These are phyloP conservation scores for Oncorhynchus tshawytscha DNA, from an alignment of 2,113 vertebrate species.

Conservation along the genomic window DNA sequence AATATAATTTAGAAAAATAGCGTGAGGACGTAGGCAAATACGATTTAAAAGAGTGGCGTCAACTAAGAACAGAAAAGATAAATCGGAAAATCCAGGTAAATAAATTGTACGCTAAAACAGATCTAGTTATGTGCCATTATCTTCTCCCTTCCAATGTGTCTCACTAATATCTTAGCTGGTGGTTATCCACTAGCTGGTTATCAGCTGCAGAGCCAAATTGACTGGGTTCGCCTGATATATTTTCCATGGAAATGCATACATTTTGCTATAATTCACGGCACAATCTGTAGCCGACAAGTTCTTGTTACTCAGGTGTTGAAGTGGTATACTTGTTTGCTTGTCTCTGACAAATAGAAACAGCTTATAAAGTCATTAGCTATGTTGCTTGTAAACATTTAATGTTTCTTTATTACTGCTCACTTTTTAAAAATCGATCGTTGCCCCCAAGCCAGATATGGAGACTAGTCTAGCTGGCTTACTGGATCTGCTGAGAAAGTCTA, in stretches of 20 bases:
- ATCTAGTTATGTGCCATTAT: slow-evolving; percentile 21
- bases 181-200: slow-evolving; percentile 17
- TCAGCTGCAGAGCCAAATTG: slow-evolving; percentile 1
- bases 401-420: neutral
- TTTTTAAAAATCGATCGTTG: neutral
- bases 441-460: neutral
- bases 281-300: neutral
- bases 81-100: slow-evolving; percentile 69
- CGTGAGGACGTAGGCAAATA: slow-evolving; percentile 29
- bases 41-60: slow-evolving; percentile 22
- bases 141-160: slow-evolving; percentile 43
- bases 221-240: slow-evolving; percentile 13
- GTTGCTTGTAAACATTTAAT: neutral
- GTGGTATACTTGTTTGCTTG: neutral
- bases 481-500: neutral
- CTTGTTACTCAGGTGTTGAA: neutral
- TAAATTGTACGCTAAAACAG: neutral
- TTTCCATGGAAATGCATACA: neutral
- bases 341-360: neutral
- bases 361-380: neutral
- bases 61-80: slow-evolving; percentile 45
- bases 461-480: neutral
- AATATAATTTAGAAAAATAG: slow-evolving; percentile 58
- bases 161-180: slow-evolving; percentile 52
- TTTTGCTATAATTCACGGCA: neutral